phyloP scores from a whole-genome alignment of 2,113 vertebrate genomes.

The Dipodomys ordii region DNA sequence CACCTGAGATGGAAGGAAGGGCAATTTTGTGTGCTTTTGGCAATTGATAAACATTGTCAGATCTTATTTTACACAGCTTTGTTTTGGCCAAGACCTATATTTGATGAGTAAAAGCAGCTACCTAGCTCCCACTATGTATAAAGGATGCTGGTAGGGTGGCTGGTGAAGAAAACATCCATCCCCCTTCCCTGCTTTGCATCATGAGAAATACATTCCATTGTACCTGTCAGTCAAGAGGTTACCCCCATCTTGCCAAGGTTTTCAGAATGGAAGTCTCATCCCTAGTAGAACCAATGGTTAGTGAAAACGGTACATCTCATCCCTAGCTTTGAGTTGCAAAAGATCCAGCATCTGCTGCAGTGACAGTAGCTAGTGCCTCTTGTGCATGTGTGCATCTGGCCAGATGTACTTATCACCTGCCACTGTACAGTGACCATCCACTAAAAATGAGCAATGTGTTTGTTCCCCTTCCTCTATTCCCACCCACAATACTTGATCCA shows the following conservation, averaged over 20 bases:
- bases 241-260: constrained; percentile 35
- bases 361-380: background rate
- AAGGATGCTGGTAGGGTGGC: background rate
- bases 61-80: background rate
- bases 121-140: background rate
- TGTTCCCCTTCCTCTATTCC: background rate
- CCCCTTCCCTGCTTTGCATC: background rate
- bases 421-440: background rate
- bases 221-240: background rate
- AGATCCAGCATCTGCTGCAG: background rate
- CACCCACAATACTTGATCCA: background rate
- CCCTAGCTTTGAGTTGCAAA: background rate
- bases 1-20: background rate
- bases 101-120: background rate
- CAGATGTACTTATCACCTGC: background rate
- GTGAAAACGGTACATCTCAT: background rate
- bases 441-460: background rate
- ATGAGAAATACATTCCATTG: background rate
- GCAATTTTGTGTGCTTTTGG: constrained; percentile 15
- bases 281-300: background rate
- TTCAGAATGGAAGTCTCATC: background rate
- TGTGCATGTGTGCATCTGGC: no score
- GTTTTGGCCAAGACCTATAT: background rate
- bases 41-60: constrained; percentile 39
- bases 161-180: background rate